Conservation (phyloP, 2,888 invertebrate species). For the Muschampia plurimacula region DNA sequence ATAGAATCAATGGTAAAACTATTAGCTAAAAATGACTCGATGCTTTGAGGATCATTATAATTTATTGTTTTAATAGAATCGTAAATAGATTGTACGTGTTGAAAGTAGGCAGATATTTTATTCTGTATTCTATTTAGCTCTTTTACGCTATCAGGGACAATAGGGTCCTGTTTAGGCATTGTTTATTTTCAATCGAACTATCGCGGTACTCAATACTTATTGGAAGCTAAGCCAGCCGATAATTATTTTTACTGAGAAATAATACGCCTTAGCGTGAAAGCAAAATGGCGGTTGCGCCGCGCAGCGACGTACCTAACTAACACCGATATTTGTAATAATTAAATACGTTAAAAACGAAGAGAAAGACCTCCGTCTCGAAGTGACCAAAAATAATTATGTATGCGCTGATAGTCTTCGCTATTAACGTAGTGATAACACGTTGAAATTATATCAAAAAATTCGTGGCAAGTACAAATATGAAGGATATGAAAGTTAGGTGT, state of each 20-base stretch:
- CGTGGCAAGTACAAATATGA: neutral
- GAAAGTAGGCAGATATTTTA: constrained; percentile 8
- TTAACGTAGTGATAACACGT: neutral
- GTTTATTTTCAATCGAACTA: neutral
- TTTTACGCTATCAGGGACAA: neutral
- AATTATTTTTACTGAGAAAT: neutral
- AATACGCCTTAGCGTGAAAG: neutral
- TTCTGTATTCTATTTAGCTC: neutral
- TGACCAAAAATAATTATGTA: neutral
- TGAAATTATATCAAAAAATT: neutral
- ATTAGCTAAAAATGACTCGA: constrained; percentile 2
- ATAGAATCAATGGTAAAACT: constrained; percentile 10
- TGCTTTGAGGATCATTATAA: neutral
- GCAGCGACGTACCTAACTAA: too few species aligned
- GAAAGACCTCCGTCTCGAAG: neutral
- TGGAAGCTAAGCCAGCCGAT: constrained; percentile 1
- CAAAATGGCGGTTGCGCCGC: neutral
- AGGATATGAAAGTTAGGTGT: neutral
- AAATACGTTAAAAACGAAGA: neutral
- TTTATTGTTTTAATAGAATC: constrained; percentile 4
- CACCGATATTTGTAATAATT: too few species aligned
- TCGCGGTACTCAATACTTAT: constrained; percentile 2
- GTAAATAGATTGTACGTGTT: neutral
- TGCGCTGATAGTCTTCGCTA: neutral
- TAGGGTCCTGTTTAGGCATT: neutral